Conservation (phyloP, 2,797 vertebrate genomes). For the Gorsachius magnificus region DNA sequence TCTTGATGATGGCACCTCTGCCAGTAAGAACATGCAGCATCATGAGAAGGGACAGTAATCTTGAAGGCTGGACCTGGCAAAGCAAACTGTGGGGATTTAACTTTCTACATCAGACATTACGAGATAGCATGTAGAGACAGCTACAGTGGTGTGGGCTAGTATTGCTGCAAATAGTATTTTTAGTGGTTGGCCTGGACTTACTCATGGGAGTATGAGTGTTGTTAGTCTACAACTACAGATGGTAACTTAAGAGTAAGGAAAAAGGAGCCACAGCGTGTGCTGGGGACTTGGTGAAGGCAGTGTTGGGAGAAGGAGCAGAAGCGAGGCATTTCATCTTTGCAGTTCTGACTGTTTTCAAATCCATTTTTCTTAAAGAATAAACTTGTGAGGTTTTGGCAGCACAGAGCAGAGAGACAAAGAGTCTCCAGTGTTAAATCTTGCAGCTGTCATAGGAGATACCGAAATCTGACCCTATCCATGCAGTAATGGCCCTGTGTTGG, state of each 20-base stretch:
- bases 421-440: not conserved
- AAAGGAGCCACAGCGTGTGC: not conserved
- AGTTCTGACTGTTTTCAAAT: not conserved
- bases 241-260: not conserved
- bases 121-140: not conserved
- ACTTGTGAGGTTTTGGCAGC: not conserved
- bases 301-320: not conserved
- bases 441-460: not conserved
- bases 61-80: not conserved
- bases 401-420: not conserved
- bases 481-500: not conserved
- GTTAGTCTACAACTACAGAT: not conserved
- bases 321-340: not conserved
- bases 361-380: not conserved
- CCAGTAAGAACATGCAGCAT: not conserved
- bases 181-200: not conserved
- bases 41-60: not conserved
- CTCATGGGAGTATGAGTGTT: not conserved
- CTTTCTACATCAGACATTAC: accelerated
- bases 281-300: not conserved
- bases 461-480: not conserved
- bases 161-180: not conserved
- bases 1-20: not conserved
- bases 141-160: not conserved
- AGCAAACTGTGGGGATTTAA: not conserved